These are phyloP conservation scores for Osmoderma eremita DNA, from an alignment of 2,888 invertebrate species.

Conservation along the genomic window DNA sequence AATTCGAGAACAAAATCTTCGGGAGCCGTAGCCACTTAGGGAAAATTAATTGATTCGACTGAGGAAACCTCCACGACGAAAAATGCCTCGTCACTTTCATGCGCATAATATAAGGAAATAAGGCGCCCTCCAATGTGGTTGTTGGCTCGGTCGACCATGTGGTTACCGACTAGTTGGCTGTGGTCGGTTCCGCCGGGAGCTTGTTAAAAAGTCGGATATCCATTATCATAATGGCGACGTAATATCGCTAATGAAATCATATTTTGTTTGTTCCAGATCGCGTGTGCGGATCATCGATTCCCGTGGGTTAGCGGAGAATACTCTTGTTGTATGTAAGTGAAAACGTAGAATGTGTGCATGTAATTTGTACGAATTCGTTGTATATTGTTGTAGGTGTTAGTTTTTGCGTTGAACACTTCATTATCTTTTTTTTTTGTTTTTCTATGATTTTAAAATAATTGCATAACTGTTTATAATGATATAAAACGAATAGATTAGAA, in stretches of 20 bases:
- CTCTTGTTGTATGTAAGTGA: neutral
- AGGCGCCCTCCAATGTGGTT: neutral
- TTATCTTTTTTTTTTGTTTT: too few relatives aligned
- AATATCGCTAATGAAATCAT: constrained; percentile 53
- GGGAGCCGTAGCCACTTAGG: constrained; percentile 34
- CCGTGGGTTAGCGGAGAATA: neutral
- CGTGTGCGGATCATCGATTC: constrained; percentile 47
- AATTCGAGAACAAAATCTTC: constrained; percentile 28
- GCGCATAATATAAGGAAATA: constrained; percentile 11
- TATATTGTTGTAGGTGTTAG: too few relatives aligned
- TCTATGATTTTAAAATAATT: too few relatives aligned
- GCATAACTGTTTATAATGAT: too few relatives aligned
- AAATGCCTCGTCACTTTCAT: constrained; percentile 38
- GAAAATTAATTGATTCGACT: constrained; percentile 43
- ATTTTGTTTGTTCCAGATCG: constrained; percentile 50
- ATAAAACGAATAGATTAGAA: too few relatives aligned
- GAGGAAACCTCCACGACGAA: constrained; percentile 16
- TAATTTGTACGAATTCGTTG: neutral
- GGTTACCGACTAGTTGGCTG: constrained; percentile 1
- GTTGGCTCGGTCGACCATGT: neutral
- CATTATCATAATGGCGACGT: constrained; percentile 47
- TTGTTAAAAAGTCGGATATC: constrained; percentile 42
- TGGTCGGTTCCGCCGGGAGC: neutral
- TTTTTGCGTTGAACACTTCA: too few relatives aligned
- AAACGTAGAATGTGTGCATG: neutral